These are phyloP conservation scores for Eucidaris tribuloides DNA, from an alignment of 35 echinoderm and acorn worm species.

Conservation along the genomic window DNA sequence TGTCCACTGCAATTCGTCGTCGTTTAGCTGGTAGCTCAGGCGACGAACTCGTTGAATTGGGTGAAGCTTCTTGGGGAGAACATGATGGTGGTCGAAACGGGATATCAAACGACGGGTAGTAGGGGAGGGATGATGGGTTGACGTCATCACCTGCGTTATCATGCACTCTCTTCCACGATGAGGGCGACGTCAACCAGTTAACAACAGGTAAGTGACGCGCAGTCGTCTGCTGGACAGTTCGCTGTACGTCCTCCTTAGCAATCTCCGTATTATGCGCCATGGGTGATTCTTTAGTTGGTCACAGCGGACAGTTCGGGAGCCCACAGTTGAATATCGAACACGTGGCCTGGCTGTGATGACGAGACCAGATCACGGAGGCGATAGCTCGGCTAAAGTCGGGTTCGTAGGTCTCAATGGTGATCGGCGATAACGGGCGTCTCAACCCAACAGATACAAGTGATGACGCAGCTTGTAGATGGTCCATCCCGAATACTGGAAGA, in stretches of 20 bases:
- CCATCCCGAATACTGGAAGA: background rate
- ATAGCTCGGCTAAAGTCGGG: conserved; percentile 21
- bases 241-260: background rate
- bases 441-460: background rate
- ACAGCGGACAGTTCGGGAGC: background rate
- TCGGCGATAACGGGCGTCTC: background rate
- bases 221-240: background rate
- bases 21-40: background rate
- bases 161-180: background rate
- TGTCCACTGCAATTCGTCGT: no score
- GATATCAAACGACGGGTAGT: no score
- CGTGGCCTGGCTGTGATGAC: background rate
- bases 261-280: no score
- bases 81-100: background rate
- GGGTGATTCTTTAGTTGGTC: background rate
- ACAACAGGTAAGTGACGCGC: background rate
- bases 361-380: conserved; percentile 22
- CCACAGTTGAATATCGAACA: background rate
- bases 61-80: background rate
- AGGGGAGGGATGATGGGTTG: no score
- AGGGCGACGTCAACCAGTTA: background rate
- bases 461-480: background rate
- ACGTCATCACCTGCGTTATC: no score
- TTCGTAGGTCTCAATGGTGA: background rate
- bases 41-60: background rate